Evolutionary conservation across 2,888 invertebrate genomes (phyloP).

Genomic region (Drosophila koepferae): DNA sequence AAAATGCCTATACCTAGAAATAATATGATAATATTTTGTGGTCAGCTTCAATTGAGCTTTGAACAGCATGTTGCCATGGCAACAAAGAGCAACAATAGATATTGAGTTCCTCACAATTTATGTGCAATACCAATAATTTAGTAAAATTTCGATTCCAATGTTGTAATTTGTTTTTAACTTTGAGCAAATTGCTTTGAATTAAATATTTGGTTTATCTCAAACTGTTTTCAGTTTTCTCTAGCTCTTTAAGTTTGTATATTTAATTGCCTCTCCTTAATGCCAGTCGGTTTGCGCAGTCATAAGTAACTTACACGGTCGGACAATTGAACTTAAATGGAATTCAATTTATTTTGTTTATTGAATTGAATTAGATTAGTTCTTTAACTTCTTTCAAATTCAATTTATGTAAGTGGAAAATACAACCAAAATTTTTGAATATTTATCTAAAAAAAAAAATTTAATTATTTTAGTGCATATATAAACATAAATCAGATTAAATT

Average conservation of each 20-base stretch:
- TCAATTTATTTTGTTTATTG: neutral
- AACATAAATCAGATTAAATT: neutral
- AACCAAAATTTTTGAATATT: neutral
- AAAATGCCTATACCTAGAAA: neutral
- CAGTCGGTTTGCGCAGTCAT: conserved; percentile 29
- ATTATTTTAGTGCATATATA: neutral
- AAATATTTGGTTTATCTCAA: conserved; percentile 3
- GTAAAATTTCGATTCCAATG: neutral
- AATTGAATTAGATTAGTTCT: too few species aligned
- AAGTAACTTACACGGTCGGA: conserved; percentile 41
- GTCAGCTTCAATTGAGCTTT: conserved; percentile 14
- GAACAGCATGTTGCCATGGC: conserved; percentile 2
- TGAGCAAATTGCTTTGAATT: conserved; percentile 3
- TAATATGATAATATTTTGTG: conserved; percentile 39
- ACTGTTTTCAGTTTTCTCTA: conserved; percentile 11
- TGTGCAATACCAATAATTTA: conserved; percentile 1
- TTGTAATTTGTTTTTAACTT: conserved; percentile 22
- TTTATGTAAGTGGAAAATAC: neutral
- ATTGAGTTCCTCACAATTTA: conserved; percentile 9
- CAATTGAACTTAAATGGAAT: conserved; percentile 21
- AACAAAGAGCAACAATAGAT: conserved; percentile 4
- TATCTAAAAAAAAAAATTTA: too few species aligned
- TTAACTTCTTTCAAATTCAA: neutral
- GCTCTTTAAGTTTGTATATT: conserved; percentile 28
- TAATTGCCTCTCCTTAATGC: conserved; percentile 25